Base-by-base conservation (phyloP, 2,113 vertebrate genomes). In the Ceuthmochares aereus region DNA sequence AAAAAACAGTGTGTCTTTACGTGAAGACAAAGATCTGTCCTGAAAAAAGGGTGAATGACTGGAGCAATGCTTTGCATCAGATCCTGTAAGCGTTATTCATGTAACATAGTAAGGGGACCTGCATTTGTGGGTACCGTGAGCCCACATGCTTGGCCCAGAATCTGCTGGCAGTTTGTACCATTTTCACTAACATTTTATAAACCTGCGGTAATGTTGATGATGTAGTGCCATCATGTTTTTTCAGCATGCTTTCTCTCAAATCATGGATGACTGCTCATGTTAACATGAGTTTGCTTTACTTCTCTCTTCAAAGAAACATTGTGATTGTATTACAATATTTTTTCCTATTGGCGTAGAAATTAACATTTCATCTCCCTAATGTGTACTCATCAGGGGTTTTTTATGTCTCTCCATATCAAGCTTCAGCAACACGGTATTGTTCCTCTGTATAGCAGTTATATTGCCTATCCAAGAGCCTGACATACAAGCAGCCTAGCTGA, bases 391-490 rank as follows among this genome's bases (percentile, higher is more conserved):
- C 78, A 52, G 95, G 92, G 92, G 88, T 55, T 60, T 85, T 87
- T 96, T 87, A 54, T 94, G 84, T 78, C n/a, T 86, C 67, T 67
- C 75, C 54, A 14, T 64, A 69, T 72, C 2, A 3, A 87, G 79
- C 34, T 88, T 94, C 68, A 81, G 74, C 85, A 70, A 82, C 78
- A 47, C 40, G 58, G 76, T 66, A 83, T 58, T 89, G 56, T 95
- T 97, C 56, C 66, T 97, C 77, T 92, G 72, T 95, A 59, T 84
- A 87, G 83, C 82, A 96, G 96, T 96, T 96, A 84, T 74, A 83
- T 67, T 93, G 92, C 78, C 93, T 95, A 90, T 95, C 85, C 12
- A 0, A 92, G 96, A 96, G 70, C 69, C 95, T 97, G 95, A 94
- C 74, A 66, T 90, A 83, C 85, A 93, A 92, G 84, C 93, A 58